A percentile compares a stretch with the other conserved stretches of the same genome.
Evolutionary conservation across 2,888 invertebrate genomes (phyloP).

Genomic region (Torymus texanus): DNA sequence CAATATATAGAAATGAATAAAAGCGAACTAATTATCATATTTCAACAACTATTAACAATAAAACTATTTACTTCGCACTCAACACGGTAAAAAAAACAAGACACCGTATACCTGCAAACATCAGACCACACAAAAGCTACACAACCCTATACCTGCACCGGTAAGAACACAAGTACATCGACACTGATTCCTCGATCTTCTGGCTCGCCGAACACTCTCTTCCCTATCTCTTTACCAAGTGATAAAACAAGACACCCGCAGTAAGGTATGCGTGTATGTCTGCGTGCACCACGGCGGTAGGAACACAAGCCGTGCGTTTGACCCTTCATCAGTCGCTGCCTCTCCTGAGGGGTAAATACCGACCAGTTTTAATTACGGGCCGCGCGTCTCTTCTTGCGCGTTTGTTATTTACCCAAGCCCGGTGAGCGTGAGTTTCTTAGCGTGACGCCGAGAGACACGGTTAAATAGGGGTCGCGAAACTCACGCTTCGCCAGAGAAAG

Average conservation of each 20-base stretch:
- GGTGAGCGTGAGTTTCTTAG: conserved; percentile 66
- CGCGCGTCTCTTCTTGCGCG: conserved; percentile 65
- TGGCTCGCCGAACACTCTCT: no score
- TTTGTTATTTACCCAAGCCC: conserved; percentile 70
- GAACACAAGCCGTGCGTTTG: conserved; percentile 72
- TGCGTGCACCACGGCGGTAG: conserved; percentile 60
- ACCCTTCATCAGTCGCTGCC: conserved; percentile 70
- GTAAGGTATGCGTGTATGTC: conserved; percentile 20
- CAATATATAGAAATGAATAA: no score
- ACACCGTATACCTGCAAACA: no score
- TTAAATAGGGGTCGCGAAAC: conserved; percentile 63
- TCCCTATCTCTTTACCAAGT: no score
- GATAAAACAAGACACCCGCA: background rate
- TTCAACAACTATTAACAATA: no score
- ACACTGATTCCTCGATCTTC: no score
- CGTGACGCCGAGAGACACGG: conserved; percentile 53
- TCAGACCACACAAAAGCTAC: no score
- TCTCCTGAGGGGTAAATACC: conserved; percentile 69
- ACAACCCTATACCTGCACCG: no score
- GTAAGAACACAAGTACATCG: no score
- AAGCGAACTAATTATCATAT: no score
- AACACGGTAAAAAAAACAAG: no score
- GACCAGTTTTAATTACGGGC: conserved; percentile 73
- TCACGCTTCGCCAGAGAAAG: background rate
- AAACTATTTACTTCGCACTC: no score